Base-by-base conservation (phyloP, 2,888 invertebrate genomes). In the Pocota personata region DNA sequence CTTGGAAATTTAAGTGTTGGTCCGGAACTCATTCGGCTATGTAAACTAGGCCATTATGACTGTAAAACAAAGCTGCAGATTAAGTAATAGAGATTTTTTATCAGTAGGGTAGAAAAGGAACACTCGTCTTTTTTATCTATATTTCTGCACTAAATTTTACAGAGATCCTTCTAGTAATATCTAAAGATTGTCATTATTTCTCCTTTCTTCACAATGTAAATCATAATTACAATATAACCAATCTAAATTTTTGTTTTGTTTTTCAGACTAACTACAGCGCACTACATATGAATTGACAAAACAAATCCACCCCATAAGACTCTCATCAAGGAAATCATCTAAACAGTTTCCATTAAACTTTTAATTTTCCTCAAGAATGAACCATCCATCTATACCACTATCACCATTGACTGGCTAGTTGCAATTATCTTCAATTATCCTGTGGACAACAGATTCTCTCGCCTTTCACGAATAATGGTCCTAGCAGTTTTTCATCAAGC, bases 391-490 rank as follows among this genome's bases (percentile, higher is more conserved):
- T 40, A 5, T 37, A 37, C 37, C 40, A 40, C 40, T 14, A 40
- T 40, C n/a, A 40, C 12, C 40, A 40, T 40, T 14, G 40, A 14
- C 40, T 40, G 40, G 14, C 40, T 14, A 40, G 10, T 19, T 43
- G 43, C 43, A 43, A 43, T 43, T 43, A 43, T 50, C 50, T n/a
- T 14, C 55, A 55, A 32, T 32, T 55, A 55, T 55, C 55, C 55
- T 50, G 48, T n/a, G 30, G 30, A 16, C 14, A 52, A 8, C 30
- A 30, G 4, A 50, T 21, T n/a, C 50, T 46, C 3, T 46, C 24
- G n/a, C n/a, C 24, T 4, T 5, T 0, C 50, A 40, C 40, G 4
- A 50, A 50, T 24, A 27, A 21, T 50, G 19, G n/a, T 50, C 46
- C 5, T 24, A n/a, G 12, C 10, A 48, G 12, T 37, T 48, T 58